These are phyloP conservation scores for Diarsia mendica DNA, from an alignment of 2,888 invertebrate genomes.

Conservation along the genomic window DNA sequence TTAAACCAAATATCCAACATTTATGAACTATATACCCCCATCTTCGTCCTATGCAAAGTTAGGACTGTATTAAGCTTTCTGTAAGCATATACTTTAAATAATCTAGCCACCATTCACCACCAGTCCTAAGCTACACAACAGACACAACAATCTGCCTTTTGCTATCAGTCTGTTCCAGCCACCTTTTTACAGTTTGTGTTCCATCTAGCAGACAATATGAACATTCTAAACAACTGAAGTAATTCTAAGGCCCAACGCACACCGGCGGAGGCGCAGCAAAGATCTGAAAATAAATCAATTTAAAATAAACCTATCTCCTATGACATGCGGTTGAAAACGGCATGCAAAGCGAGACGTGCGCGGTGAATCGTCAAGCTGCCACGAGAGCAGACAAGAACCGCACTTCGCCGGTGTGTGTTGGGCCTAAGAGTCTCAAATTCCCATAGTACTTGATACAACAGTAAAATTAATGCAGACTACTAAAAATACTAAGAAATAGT, in stretches of 20 bases:
- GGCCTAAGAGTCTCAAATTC: background rate
- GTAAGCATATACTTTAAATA: background rate
- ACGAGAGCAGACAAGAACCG: too few species aligned
- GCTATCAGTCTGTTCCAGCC: background rate
- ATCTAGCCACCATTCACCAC: background rate
- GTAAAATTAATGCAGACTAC: background rate
- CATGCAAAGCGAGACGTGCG: too few species aligned
- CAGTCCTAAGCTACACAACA: background rate
- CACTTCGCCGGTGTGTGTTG: too few species aligned
- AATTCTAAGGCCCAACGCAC: background rate
- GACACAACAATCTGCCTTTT: background rate
- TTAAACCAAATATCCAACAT: background rate
- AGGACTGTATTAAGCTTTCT: background rate
- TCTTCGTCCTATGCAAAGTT: background rate
- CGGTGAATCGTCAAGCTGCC: too few species aligned
- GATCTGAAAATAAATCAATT: too few species aligned
- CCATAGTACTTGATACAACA: background rate
- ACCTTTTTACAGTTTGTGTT: background rate
- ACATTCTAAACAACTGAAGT: background rate
- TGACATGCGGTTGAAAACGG: too few species aligned
- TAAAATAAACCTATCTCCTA: too few species aligned
- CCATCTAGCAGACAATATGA: background rate
- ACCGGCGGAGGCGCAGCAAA: too few species aligned
- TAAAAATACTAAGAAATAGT: background rate
- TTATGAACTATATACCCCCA: background rate